Conservation (phyloP, 92 coral and sea anemone genomes). For the Palythoa grandis region DNA sequence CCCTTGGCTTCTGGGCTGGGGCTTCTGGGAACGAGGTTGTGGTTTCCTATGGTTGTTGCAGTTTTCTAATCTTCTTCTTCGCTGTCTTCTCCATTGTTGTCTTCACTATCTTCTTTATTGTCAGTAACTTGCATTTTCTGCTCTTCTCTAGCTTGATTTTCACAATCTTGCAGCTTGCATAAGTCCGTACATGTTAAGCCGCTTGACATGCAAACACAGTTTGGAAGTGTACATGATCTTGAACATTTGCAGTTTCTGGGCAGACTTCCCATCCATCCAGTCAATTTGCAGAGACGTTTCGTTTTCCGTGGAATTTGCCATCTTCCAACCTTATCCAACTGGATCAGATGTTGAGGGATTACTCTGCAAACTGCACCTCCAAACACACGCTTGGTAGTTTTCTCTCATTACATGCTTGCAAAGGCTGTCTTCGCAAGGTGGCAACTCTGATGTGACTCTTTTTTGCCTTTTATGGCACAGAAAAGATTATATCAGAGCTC, state of each 20-base stretch:
- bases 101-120: no score
- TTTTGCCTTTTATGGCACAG: slow-evolving; percentile 8
- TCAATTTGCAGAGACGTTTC: neutral
- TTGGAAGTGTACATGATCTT: neutral
- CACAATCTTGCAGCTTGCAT: slow-evolving; percentile 14
- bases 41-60: slow-evolving; percentile 2
- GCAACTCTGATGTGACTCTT: neutral
- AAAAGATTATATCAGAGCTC: slow-evolving; percentile 5
- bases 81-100: neutral
- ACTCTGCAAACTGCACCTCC: neutral
- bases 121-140: slow-evolving; percentile 2
- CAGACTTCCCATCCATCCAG: slow-evolving; percentile 9
- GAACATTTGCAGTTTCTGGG: slow-evolving; percentile 9
- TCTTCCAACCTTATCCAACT: neutral
- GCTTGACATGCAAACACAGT: neutral
- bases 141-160: neutral
- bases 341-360: slow-evolving; percentile 6
- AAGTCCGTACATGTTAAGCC: neutral
- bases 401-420: slow-evolving; percentile 12
- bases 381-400: slow-evolving; percentile 7
- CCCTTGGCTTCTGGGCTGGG: no score
- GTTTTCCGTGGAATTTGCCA: slow-evolving; percentile 2
- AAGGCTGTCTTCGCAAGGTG: slow-evolving; percentile 4
- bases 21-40: no score
- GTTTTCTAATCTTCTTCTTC: neutral